Evolutionary conservation across 2,888 invertebrate genomes (phyloP).

Genomic region (Eupithecia pulchellata): DNA sequence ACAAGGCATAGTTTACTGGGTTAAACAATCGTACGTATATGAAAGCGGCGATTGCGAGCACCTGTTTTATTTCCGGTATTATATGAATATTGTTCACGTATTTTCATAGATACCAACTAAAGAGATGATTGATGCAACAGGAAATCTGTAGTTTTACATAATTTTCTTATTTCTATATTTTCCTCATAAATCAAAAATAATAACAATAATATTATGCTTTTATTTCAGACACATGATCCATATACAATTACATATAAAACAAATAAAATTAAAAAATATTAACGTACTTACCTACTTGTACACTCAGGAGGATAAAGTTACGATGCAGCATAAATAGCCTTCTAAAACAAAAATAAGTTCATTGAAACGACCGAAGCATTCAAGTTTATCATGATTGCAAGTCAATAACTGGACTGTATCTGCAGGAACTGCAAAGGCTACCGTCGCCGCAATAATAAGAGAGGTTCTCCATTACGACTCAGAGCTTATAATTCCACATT

Average conservation of each 20-base stretch:
- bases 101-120: conserved; percentile 45
- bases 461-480: conserved; percentile 70
- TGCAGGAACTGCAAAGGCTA: conserved; percentile 50
- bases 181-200: no score
- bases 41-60: conserved; percentile 38
- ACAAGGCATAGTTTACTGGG: not conserved
- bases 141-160: not conserved
- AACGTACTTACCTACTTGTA: no score
- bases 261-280: no score
- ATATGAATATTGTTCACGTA: conserved; percentile 65
- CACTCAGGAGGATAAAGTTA: no score
- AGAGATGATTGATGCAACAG: not conserved
- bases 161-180: not conserved
- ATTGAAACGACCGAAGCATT: conserved; percentile 6
- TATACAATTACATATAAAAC: no score
- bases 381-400: conserved; percentile 53
- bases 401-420: conserved; percentile 50
- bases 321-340: not conserved
- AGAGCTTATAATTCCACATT: conserved; percentile 70
- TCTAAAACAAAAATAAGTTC: not conserved
- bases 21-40: not conserved
- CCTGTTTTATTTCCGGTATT: conserved; percentile 67
- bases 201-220: no score
- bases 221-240: no score
- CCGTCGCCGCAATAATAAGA: conserved; percentile 72